Base-by-base conservation (phyloP, 2,888 invertebrate species). In the Mycalesis mineus region DNA sequence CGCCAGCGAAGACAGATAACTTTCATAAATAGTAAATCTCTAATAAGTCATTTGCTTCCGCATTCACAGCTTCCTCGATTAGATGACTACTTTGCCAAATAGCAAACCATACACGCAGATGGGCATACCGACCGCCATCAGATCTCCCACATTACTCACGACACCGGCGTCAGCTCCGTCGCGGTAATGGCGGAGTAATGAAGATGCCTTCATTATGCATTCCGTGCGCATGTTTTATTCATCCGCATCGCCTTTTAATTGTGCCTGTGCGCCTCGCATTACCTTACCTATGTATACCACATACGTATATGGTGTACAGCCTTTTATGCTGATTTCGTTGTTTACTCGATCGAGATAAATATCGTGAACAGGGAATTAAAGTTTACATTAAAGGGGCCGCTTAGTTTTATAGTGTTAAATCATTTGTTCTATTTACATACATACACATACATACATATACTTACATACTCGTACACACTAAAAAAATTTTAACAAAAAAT, bases 191-290 rank as follows among this genome's bases (percentile, higher is more conserved):
- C 22, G 36, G 29, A 22, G 49, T 15, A 52, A 50, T 53, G 62
- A 64, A 70, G 74, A 77, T 68, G 73, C 63, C 40, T 73, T 68
- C 69, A 74, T 77, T 64, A 75, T 72, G 40, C 51, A 74, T 67
- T 61, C 52, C 48, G 52, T 48, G 47, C 36, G 40, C 51, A 51
- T 51, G 63, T 67, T 64, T 72, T 64, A 72, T 71, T 70, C 70
- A 74, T 75, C 42, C 65, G 60, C 62, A 64, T 65, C 57, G 61
- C 63, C 64, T 64, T 69, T 75, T 74, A 76, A 77, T 77, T 73
- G 68, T 65, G 17, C 5, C 13, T n/a, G 7, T 41, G 39, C 39
- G 50, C 31, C 29, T 3, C 11, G 39, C 37, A 47, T 33, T 33
- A 11, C 47, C 15, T 14, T 31, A 33, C 33, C 2, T 15, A 8